Evolutionary conservation across 2,888 invertebrate genomes (phyloP), one percentile per base, ranked within the genome.

Genomic region (Drosophila conformis): DNA sequence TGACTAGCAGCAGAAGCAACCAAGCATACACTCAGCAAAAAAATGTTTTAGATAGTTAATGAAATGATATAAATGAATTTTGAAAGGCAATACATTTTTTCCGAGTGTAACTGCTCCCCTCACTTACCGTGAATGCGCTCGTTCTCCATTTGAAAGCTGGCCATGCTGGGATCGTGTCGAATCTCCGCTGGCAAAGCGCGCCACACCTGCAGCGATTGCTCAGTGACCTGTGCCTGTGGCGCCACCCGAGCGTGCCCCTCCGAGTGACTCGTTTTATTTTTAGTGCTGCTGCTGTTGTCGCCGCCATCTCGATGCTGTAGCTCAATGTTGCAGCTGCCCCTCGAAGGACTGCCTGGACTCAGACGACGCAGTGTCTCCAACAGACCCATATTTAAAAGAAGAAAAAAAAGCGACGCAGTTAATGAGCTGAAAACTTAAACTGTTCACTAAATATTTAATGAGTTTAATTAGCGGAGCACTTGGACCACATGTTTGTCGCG

Each of bases 111-210:
- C 7, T 8, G 2, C 1, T 2, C 4, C 13, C 29, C 21, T 18
- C 49, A 83, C 91, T 90, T 75, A 93, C 93, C 93, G 69, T 92
- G 91, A 60, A 93, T 82, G 21, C 93, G 87, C 54, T 93, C 93
- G 56, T 93, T 91, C 65, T 93, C 93, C 82, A 91, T 85, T 88
- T 92, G 91, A 87, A 96, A 96, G 0, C 94, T 94, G 27, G 94
- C 95, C 91, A 96, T 92, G 46, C 95, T 94, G 0, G 96, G 96
- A 91, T 96, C 96, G 79, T 94, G 94, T 69, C 95, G 95, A 90
- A 96, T 95, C 74, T 94, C 94, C 69, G 95, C 95, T 0, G 96
- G 96, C 4, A 96, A 91, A 56, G 95, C 94, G 59, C 95, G 93
- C 96, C 96, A 96, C 29, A 95, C 94, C 78, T 95, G 95, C 73